Evolutionary conservation across 2,797 vertebrate species (phyloP).

Genomic region (Champsocephalus gunnari): DNA sequence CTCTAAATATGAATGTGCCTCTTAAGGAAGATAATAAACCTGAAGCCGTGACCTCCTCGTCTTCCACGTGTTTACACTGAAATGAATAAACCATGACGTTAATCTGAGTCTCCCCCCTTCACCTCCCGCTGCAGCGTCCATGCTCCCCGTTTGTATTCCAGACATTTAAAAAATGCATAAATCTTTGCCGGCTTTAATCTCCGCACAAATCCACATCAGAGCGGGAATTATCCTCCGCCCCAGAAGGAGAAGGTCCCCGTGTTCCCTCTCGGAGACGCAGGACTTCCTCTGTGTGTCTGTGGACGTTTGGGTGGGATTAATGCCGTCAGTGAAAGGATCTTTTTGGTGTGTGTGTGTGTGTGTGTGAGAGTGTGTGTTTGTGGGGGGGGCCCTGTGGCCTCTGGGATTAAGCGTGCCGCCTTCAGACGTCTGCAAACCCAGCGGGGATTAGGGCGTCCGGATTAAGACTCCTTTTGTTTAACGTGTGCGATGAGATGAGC

Average conservation of each 20-base stretch:
- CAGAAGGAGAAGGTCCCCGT: conserved; percentile 23
- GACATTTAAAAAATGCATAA: conserved; percentile 48
- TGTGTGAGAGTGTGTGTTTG: no score
- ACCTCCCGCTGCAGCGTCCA: conserved; percentile 8
- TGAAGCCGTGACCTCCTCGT: no score
- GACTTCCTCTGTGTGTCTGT: conserved; percentile 21
- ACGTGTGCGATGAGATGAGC: conserved; percentile 63
- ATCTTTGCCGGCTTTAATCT: conserved; percentile 63
- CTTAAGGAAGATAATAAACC: no score
- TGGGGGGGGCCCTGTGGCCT: conserved; percentile 36
- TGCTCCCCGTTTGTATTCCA: conserved; percentile 43
- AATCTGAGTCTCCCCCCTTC: neutral
- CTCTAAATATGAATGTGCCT: no score
- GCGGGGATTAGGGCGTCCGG: conserved; percentile 60
- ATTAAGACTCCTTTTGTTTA: conserved; percentile 75
- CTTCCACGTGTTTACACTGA: no score
- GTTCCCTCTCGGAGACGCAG: neutral
- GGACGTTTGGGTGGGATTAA: conserved; percentile 41
- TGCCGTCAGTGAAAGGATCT: conserved; percentile 25
- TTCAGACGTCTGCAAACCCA: conserved; percentile 59
- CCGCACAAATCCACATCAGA: conserved; percentile 50
- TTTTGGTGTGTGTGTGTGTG: neutral
- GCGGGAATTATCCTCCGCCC: conserved; percentile 45
- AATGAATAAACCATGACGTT: no score
- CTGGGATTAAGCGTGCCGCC: conserved; percentile 60